Evolutionary conservation across 2,797 vertebrate genomes (phyloP), one percentile per base, ranked within the genome.

Genomic region (Alca torda): DNA sequence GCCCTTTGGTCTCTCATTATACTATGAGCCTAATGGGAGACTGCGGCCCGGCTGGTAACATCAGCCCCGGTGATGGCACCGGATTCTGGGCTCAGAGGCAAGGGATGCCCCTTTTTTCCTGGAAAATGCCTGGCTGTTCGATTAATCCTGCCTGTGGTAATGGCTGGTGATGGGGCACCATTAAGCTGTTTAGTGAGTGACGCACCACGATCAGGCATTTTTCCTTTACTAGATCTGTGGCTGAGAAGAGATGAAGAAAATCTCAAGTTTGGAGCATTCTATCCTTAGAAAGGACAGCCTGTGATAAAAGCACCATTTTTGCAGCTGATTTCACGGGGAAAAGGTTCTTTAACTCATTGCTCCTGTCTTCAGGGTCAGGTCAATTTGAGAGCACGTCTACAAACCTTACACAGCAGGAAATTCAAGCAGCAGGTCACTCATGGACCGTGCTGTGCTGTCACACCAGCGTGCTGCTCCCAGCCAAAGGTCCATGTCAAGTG

Each of bases 361-460:
- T 77, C 33, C 56, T 50, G 16, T 68, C 72, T 85, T 63, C 20
- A 60, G 80, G 63, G 37, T 41, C 54, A 69, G 35, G 60, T 69
- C 70, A 35, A 33, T 56, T 69, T 85, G 26, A 50, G 11, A 82
- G 13, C 35, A 35, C 9, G 51, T 24, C 76, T 74, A 74, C 35
- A 77, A 54, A 82, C 23, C 28, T 41, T 50, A 39, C 3, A 1
- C 1, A 7, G 45, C 65, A 64, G 30, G 33, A 72, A 73, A 76
- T 48, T 35, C 24, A 64, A 81, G 64, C 43, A 81, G 70, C 28
- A 53, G 45, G 25, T 73, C 50, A 14, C n/a, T 56, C 37, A 37
- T 0, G 6, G 24, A 48, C 56, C 3, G 0, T 14, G 37, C 63
- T 7, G 19, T 39, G 64, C 21, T 33, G 28, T 30, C 5, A 8